Conservation (phyloP, 2,888 invertebrate genomes). For the Drosophila nigricruria region DNA sequence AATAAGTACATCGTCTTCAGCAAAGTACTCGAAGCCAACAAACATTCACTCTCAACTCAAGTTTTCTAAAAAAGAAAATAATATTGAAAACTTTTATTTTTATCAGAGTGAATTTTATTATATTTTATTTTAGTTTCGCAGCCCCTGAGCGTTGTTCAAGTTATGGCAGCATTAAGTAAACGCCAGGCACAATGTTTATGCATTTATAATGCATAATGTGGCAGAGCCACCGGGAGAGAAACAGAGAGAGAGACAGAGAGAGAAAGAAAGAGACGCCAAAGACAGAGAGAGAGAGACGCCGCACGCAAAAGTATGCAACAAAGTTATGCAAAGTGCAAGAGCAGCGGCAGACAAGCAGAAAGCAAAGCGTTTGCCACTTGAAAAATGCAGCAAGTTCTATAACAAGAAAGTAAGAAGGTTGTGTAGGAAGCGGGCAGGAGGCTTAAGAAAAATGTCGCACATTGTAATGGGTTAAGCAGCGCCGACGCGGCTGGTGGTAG, state of each 20-base stretch:
- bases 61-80: slow-evolving; percentile 38
- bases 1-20: slow-evolving; percentile 5
- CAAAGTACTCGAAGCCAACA: slow-evolving; percentile 13
- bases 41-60: slow-evolving; percentile 13
- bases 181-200: slow-evolving; percentile 75
- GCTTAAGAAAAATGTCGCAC: slow-evolving; percentile 64
- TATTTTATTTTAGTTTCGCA: slow-evolving; percentile 25
- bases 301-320: slow-evolving; percentile 72
- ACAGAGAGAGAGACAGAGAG: slow-evolving; percentile 14
- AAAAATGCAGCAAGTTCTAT: slow-evolving; percentile 60
- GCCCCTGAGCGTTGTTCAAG: slow-evolving; percentile 35
- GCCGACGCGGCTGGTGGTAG: slow-evolving; percentile 8
- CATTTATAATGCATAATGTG: slow-evolving; percentile 77
- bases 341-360: slow-evolving; percentile 58
- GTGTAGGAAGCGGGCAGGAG: not conserved
- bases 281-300: slow-evolving; percentile 24
- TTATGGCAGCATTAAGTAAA: slow-evolving; percentile 77
- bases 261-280: slow-evolving; percentile 14
- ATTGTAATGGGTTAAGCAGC: slow-evolving; percentile 72
- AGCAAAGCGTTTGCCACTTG: slow-evolving; percentile 69
- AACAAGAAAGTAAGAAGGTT: not conserved
- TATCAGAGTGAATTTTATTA: slow-evolving; percentile 27
- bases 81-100: slow-evolving; percentile 61
- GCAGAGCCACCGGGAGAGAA: slow-evolving; percentile 21
- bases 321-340: slow-evolving; percentile 79